Evolutionary conservation across 2,113 vertebrate species (phyloP), one percentile per base, ranked within the genome.

Genomic region (Atrichornis clamosus): DNA sequence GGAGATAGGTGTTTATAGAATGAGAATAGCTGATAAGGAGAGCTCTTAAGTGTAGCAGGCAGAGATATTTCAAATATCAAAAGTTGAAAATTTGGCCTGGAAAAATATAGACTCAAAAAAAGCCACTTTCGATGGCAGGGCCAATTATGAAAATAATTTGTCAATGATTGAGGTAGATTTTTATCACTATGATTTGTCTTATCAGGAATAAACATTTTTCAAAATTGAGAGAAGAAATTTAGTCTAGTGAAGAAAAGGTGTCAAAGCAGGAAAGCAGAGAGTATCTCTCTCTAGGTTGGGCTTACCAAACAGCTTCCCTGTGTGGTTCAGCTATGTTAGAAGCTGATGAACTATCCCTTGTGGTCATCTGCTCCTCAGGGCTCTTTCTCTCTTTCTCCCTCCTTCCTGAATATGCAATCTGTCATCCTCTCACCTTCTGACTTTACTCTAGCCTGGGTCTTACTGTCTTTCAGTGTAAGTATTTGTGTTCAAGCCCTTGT

Each of bases 211-310:
- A 86, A 44, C 4, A 5, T 44, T 81, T 89, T 69, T 69, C 46
- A 69, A 52, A 69, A 28, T 46, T 37, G n/a, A n/a, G n/a, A n/a
- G 27, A 68, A 72, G 21, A 67, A n/a, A 3, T 60, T 91, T 42
- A 62, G 22, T 33, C 4, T 59, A 28, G 23, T 33, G 27, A 47
- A 70, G 49, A 90, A 88, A 80, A 74, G 5, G 2, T 24, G 3
- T 60, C 46, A 92, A 62, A 89, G 9, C 11, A 62, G 59, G n/a
- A 69, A 50, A 74, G 73, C 21, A 59, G 35, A 63, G 37, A 68
- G 5, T n/a, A 7, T 41, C 7, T 49, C 8, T 79, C 12, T 69
- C 32, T n/a, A 30, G 10, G 17, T 1, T 1, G 0, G 11, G 3
- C 0, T 86, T 65, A 28, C 16, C 11, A 12, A 55, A 47, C 3